A percentile compares a stretch with the other conserved stretches of the same genome.
Evolutionary conservation across 2,113 vertebrate genomes (phyloP).

Genomic region (Podilymbus podiceps): DNA sequence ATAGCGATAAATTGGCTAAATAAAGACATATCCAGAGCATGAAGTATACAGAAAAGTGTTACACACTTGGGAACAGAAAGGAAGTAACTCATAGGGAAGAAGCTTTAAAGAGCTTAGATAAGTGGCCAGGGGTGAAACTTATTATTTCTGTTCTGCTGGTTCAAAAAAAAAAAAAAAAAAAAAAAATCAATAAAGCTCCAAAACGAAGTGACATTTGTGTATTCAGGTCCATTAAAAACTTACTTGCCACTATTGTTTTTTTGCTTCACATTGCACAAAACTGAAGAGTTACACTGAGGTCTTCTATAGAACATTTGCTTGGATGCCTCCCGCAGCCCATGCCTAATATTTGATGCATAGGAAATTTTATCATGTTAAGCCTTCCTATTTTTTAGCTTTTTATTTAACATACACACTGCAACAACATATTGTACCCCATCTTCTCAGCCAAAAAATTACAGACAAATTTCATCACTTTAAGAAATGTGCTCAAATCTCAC

Average conservation of each 20-base stretch:
- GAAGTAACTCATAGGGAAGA: not conserved
- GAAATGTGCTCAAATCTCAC: not conserved
- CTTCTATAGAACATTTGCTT: not conserved
- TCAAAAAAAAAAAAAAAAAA: not conserved
- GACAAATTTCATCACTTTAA: not conserved
- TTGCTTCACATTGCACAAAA: not conserved
- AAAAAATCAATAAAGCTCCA: not conserved
- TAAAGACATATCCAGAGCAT: not conserved
- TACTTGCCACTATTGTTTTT: not conserved
- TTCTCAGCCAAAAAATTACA: not conserved
- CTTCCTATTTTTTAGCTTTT: not conserved
- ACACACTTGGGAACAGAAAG: not conserved
- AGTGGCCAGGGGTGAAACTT: not conserved
- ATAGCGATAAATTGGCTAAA: not conserved
- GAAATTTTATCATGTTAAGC: not conserved
- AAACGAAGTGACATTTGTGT: not conserved
- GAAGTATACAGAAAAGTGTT: not conserved
- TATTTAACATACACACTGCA: not conserved
- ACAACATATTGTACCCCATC: not conserved
- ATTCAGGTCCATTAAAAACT: not conserved
- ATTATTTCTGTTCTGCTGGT: not conserved
- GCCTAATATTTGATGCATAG: not conserved
- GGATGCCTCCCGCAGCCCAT: not conserved
- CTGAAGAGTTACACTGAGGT: not conserved
- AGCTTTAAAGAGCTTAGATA: not conserved